Percentiles rank a stretch among this genome's conserved stretches.
These are phyloP conservation scores for Helostoma temminkii DNA, from an alignment of 2,797 vertebrate species.

Conservation along the genomic window DNA sequence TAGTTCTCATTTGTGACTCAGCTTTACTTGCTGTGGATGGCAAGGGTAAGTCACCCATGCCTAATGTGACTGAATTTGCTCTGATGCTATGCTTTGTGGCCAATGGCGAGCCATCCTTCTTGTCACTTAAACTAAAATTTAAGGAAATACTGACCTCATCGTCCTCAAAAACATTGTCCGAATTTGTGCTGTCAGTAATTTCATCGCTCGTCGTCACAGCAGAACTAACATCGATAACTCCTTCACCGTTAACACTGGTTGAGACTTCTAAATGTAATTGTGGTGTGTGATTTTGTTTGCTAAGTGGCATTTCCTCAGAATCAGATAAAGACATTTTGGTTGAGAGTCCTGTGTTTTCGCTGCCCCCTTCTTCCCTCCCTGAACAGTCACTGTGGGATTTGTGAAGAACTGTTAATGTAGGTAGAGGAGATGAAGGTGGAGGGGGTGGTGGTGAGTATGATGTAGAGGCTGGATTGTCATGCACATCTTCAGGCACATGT, in stretches of 20 bases:
- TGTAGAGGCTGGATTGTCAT: slow-evolving; percentile 29
- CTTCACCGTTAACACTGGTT: slow-evolving; percentile 39
- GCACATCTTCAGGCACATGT: slow-evolving; percentile 24
- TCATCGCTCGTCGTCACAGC: slow-evolving; percentile 59
- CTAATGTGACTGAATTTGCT: slow-evolving; percentile 6
- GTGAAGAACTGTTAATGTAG: slow-evolving; percentile 35
- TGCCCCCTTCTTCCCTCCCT: slow-evolving; percentile 2
- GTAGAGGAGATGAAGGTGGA: slow-evolving; percentile 68
- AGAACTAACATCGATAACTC: slow-evolving; percentile 22
- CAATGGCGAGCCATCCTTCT: slow-evolving; percentile 19
- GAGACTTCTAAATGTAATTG: slow-evolving; percentile 30
- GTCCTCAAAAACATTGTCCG: slow-evolving; percentile 78
- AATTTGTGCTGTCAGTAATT: slow-evolving; percentile 72
- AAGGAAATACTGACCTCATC: slow-evolving; percentile 45
- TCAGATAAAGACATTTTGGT: slow-evolving; percentile 37
- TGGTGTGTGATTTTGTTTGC: slow-evolving; percentile 34
- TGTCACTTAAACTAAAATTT: slow-evolving; percentile 35
- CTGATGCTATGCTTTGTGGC: slow-evolving; percentile 8
- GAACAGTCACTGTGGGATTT: slow-evolving; percentile 42
- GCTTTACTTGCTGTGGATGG: slow-evolving; percentile 5
- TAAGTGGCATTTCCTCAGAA: slow-evolving; percentile 13
- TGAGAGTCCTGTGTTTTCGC: slow-evolving; percentile 14
- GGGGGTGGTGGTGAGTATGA: slow-evolving; percentile 69
- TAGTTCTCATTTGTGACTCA: slow-evolving; percentile 17
- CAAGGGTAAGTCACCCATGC: slow-evolving; percentile 1